Conservation (phyloP, 2,888 invertebrate genomes). For the Agonopterix arenella region DNA sequence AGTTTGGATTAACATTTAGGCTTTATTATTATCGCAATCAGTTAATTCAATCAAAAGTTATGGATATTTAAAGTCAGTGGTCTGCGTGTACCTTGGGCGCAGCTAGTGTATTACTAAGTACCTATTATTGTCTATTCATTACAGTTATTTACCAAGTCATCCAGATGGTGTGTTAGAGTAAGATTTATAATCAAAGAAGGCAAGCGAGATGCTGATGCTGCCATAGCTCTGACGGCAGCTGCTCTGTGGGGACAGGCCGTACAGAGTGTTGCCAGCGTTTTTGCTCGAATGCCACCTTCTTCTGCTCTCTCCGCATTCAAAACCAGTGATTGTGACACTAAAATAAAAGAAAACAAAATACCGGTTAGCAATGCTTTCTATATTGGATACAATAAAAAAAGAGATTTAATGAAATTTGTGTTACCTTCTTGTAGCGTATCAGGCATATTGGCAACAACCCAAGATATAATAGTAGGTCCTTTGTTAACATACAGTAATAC, state of each 20-base stretch:
- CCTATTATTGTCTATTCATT: no score
- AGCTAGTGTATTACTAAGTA: background rate
- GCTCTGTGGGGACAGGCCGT: conserved; percentile 94
- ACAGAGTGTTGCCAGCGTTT: conserved; percentile 88
- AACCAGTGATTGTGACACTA: conserved; percentile 90
- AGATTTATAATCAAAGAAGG: conserved; percentile 92
- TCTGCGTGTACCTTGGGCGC: no score
- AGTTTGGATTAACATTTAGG: no score
- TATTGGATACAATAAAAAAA: no score
- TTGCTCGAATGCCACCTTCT: conserved; percentile 91
- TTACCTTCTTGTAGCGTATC: conserved; percentile 93
- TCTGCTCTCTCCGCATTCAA: conserved; percentile 91
- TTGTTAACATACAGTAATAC: conserved; percentile 92
- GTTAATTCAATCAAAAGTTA: no score
- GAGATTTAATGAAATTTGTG: background rate
- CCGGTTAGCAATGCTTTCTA: no score
- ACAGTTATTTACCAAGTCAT: conserved; percentile 68
- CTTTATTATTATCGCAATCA: no score
- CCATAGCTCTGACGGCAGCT: conserved; percentile 88
- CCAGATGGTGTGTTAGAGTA: conserved; percentile 81
- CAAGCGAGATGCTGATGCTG: conserved; percentile 92
- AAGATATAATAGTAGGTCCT: conserved; percentile 92
- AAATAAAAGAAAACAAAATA: conserved; percentile 39
- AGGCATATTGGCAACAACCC: conserved; percentile 95
- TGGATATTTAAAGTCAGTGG: no score